phyloP scores from a whole-genome alignment of 2,797 vertebrate species.

The Tiaroga cobitis region DNA sequence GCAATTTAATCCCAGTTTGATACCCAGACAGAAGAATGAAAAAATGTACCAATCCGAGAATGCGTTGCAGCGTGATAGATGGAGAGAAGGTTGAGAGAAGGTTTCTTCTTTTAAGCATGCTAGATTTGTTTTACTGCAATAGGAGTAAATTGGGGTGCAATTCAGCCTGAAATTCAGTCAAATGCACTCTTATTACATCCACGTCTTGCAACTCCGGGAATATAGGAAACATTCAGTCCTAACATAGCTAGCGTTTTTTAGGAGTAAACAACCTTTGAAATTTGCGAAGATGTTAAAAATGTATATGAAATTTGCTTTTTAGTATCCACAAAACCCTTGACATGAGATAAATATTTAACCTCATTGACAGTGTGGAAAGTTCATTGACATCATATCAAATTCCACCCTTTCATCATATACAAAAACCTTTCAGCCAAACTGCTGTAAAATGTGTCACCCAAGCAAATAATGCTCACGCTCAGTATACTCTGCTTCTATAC shows the following conservation, averaged over 20 bases:
- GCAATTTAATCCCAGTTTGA: not conserved
- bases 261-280: conserved; percentile 23
- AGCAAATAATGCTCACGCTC: not conserved
- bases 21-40: not conserved
- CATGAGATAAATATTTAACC: not conserved
- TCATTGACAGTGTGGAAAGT: not conserved
- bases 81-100: no score
- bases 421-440: conserved; percentile 3
- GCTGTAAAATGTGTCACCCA: not conserved
- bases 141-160: conserved; percentile 20
- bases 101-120: conserved; percentile 22
- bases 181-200: conserved; percentile 19
- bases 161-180: conserved; percentile 19
- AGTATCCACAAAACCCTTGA: not conserved
- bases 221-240: not conserved
- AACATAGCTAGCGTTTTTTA: not conserved
- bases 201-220: not conserved
- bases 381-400: not conserved
- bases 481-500: conserved; percentile 15
- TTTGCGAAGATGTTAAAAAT: not conserved
- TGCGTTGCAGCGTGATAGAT: no score
- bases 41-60: conserved; percentile 1
- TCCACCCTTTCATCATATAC: not conserved
- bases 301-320: not conserved
- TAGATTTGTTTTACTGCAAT: conserved; percentile 23